phyloP scores from a whole-genome alignment of 2,888 invertebrate species.

The Calliscelio sp. region DNA sequence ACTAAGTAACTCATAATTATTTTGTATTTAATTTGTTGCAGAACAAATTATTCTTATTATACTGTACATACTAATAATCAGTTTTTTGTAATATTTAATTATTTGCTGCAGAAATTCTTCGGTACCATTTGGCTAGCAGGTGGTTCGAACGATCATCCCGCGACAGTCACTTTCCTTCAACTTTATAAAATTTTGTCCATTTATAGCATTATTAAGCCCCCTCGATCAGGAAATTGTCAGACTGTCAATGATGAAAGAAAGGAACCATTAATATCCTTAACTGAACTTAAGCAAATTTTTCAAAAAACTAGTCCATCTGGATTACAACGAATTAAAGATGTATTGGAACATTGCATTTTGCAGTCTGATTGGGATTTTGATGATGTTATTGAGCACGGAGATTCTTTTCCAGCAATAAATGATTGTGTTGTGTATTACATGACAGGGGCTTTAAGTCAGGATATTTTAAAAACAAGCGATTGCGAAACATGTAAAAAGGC shows the following conservation, averaged over 20 bases:
- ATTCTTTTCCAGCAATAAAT: conserved; percentile 47
- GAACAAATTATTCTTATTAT: too few species aligned
- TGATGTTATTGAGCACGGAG: conserved; percentile 59
- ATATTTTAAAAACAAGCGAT: conserved; percentile 43
- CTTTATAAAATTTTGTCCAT: conserved; percentile 47
- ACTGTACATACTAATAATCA: too few species aligned
- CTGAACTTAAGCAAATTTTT: conserved; percentile 36
- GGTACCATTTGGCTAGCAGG: conserved; percentile 40
- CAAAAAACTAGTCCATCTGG: not conserved
- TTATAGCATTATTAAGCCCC: conserved; percentile 36
- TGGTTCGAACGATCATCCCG: conserved; percentile 48
- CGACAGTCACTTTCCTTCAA: conserved; percentile 38
- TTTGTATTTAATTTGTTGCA: too few species aligned
- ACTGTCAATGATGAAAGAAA: conserved; percentile 10
- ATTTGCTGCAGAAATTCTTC: conserved; percentile 47
- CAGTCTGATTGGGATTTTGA: conserved; percentile 63
- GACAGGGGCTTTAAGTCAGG: conserved; percentile 49
- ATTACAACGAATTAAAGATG: conserved; percentile 44
- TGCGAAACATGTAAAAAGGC: conserved; percentile 59
- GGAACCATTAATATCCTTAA: conserved; percentile 36
- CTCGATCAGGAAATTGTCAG: conserved; percentile 42
- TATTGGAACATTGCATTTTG: conserved; percentile 34
- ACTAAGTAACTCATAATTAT: too few species aligned
- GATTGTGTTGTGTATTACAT: conserved; percentile 66
- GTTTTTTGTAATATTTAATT: not conserved